Evolutionary conservation across 2,113 vertebrate genomes (phyloP), one percentile per base, ranked within the genome.

Genomic region (Mormyrus iriodes): DNA sequence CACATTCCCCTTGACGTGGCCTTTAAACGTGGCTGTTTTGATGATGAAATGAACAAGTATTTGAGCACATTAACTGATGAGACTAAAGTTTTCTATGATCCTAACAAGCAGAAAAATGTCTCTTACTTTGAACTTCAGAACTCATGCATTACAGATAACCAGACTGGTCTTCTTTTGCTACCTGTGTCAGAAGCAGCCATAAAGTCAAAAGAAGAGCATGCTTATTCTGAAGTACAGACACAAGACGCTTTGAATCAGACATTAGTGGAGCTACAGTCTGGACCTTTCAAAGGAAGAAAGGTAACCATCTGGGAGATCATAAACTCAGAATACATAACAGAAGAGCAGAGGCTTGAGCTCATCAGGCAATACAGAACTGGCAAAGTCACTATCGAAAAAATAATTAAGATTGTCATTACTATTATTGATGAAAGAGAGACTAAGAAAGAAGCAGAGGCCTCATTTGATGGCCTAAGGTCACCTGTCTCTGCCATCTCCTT

Each of bases 281-380:
- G 97, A 88, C 95, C 95, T 91, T 95, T 98, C 89, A 96, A 97
- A 93, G 98, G 97, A 85, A 96, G 86, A 92, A 96, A 96, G 0
- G 91, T 98, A 88, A 98, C 96, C 0, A 92, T 99, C 53, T 99
- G 98, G 98, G 98, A 99, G 85, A 94, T 99, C 58, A 96, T 99
- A 39, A 94, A 97, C 93, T 99, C 98, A 0, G 97, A 99, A 51
- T 99, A 99, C 93, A 95, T 99, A 90, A 97, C 97, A 0, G 97
- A 97, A 24, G 97, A 98, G 85, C 97, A 99, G 93, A 94, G 97
- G 49, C 92, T 93, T 55, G 98, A 99, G 90, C 92, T 99, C 15
- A 95, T 99, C 1, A 95, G 95, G 5, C 98, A 99, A 92, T 99
- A 97, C 93, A 97, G 97, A 91, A 97, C 97, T 0, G 98, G 98